Conservation (phyloP, 2,113 vertebrate species). For the Gambusia affinis region DNA sequence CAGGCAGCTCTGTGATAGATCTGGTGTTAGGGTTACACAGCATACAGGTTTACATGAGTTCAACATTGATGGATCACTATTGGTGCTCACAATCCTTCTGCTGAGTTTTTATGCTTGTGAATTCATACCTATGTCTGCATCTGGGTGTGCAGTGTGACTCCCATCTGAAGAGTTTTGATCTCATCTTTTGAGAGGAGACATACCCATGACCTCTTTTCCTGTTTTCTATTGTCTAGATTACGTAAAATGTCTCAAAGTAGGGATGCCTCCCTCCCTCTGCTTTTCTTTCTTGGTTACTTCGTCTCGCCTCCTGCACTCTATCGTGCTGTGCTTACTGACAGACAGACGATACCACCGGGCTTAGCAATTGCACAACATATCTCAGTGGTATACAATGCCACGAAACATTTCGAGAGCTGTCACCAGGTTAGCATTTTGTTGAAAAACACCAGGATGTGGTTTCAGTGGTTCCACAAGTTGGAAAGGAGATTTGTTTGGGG, state of each 20-base stretch:
- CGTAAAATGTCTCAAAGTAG: conserved; percentile 47
- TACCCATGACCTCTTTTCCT: conserved; percentile 48
- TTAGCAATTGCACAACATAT: conserved; percentile 35
- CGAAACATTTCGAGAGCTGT: conserved; percentile 38
- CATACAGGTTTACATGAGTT: conserved; percentile 54
- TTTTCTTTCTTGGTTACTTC: conserved; percentile 32
- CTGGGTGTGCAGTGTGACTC: conserved; percentile 11
- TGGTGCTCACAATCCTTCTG: conserved; percentile 10
- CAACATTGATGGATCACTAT: conserved; percentile 57
- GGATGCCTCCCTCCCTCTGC: conserved; percentile 38
- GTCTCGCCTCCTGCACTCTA: conserved; percentile 30
- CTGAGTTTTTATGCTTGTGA: conserved; percentile 4
- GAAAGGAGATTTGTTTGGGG: conserved; percentile 55
- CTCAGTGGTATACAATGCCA: conserved; percentile 4
- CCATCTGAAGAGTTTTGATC: conserved; percentile 12
- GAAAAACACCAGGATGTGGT: conserved; percentile 66
- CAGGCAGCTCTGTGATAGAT: conserved; percentile 49
- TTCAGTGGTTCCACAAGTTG: conserved; percentile 26
- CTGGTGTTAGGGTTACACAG: conserved; percentile 46
- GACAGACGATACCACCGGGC: conserved; percentile 27
- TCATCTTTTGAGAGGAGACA: conserved; percentile 39
- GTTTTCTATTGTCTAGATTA: conserved; percentile 36
- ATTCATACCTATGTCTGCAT: conserved; percentile 21
- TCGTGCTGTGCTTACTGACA: conserved; percentile 33
- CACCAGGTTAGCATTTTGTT: conserved; percentile 54